phyloP scores from a whole-genome alignment of 2,113 vertebrate genomes.

The Python bivittatus region DNA sequence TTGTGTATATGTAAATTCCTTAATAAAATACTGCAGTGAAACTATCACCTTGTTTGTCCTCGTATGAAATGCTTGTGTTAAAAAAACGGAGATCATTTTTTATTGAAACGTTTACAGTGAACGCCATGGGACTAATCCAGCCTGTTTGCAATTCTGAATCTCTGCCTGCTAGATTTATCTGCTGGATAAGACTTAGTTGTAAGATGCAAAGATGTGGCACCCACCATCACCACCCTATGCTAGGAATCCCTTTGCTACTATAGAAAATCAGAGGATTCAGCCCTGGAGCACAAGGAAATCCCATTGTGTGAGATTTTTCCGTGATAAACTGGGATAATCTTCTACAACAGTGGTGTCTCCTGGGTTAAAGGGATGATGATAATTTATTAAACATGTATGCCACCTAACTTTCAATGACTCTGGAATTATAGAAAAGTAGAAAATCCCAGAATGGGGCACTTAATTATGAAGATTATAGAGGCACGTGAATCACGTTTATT shows the following conservation, averaged over 20 bases:
- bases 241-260: not conserved
- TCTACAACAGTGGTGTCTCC: too few relatives aligned
- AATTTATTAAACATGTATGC: not conserved
- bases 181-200: not conserved
- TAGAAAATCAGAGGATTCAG: not conserved
- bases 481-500: not conserved
- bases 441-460: not conserved
- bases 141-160: not conserved
- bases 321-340: not conserved
- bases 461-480: not conserved
- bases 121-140: not conserved
- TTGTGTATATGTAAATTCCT: conserved; percentile 79
- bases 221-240: not conserved
- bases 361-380: not conserved
- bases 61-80: not conserved
- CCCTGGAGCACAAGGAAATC: not conserved
- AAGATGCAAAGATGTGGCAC: not conserved
- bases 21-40: conserved; percentile 77
- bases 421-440: not conserved
- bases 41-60: conserved; percentile 19
- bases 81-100: not conserved
- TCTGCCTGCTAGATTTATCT: not conserved
- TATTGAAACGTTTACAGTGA: not conserved
- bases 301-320: not conserved
- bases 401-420: not conserved